Percentiles rank a stretch among this genome's conserved stretches.
Evolutionary conservation across 2,113 vertebrate genomes (phyloP).

Genomic region (Atractosteus spatula): DNA sequence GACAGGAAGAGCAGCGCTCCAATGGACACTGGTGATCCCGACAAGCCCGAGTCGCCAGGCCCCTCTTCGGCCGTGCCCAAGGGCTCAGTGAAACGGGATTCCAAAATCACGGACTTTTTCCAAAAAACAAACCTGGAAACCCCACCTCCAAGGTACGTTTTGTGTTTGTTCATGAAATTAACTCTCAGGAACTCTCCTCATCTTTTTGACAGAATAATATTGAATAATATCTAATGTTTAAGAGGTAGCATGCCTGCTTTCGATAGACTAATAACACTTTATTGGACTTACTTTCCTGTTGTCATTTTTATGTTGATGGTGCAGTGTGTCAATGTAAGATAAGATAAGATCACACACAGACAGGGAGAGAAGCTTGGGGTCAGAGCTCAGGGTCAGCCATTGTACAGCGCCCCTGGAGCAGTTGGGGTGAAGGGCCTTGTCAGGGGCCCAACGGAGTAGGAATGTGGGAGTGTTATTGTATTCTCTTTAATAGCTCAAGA

Average conservation of each 20-base stretch:
- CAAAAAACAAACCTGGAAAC: slow-evolving; percentile 14
- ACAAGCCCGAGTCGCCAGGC: slow-evolving; percentile 11
- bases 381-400: too few species aligned
- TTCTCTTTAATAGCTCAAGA: background rate
- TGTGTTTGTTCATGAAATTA: background rate
- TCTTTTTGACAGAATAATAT: background rate
- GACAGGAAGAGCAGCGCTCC: background rate
- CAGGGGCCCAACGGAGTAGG: too few species aligned
- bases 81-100: slow-evolving; percentile 17
- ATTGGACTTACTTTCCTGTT: background rate
- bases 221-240: background rate
- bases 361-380: too few species aligned
- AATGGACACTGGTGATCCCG: slow-evolving; percentile 1
- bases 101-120: slow-evolving; percentile 62
- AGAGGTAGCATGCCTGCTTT: background rate
- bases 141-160: slow-evolving; percentile 14
- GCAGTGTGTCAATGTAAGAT: background rate
- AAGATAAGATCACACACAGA: too few species aligned
- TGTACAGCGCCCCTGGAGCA: too few species aligned
- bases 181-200: background rate
- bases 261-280: background rate
- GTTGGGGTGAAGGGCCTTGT: too few species aligned
- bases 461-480: too few species aligned
- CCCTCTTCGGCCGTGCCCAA: background rate
- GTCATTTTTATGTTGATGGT: background rate